These are phyloP conservation scores for Zosterops japonicus DNA, from an alignment of 2,113 vertebrate genomes.

Conservation along the genomic window DNA sequence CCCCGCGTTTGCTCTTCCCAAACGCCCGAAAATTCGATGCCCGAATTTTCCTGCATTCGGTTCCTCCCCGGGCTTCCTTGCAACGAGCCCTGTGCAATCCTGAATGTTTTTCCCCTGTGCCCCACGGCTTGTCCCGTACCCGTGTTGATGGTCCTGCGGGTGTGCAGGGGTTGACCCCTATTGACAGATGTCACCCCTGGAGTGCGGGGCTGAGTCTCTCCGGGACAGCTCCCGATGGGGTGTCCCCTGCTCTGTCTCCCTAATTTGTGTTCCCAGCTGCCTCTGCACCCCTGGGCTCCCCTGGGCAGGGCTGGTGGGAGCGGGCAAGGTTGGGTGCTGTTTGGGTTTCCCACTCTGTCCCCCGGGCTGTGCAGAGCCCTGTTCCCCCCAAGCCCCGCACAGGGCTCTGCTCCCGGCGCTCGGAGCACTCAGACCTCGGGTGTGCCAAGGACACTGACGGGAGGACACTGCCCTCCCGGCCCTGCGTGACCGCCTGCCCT, in stretches of 20 bases:
- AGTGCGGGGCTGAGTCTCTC: too few species aligned
- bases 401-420: not conserved
- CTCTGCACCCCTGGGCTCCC: not conserved
- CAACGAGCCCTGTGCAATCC: too few species aligned
- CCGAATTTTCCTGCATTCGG: rapidly evolving
- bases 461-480: not conserved
- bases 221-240: not conserved
- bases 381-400: too few species aligned
- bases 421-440: not conserved
- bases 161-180: too few species aligned
- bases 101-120: rapidly evolving
- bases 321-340: too few species aligned
- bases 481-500: not conserved
- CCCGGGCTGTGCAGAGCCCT: not conserved
- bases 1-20: not conserved
- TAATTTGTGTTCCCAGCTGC: rapidly evolving
- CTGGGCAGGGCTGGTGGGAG: not conserved
- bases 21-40: rapidly evolving
- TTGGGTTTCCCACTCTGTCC: not conserved
- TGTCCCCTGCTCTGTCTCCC: not conserved
- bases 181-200: not conserved
- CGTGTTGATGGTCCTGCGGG: not conserved
- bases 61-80: not conserved
- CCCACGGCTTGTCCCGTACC: rapidly evolving
- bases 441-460: not conserved